Conservation (phyloP, 2,113 vertebrate species). For the Ginglymostoma cirratum region DNA sequence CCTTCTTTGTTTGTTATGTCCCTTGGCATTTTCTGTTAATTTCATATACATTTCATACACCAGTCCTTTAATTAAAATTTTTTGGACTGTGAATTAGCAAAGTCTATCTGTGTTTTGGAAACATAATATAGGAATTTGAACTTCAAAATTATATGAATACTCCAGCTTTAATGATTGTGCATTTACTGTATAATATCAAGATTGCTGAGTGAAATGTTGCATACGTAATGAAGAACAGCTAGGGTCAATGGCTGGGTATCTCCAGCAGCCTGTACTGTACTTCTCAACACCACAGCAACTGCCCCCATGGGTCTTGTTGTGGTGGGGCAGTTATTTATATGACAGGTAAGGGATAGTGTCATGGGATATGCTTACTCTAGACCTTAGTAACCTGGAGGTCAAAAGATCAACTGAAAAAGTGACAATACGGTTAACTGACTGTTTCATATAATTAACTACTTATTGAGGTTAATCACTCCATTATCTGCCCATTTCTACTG, state of each 20-base stretch:
- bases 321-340: slow-evolving; percentile 76
- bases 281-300: slow-evolving; percentile 68
- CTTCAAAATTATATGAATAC: not conserved
- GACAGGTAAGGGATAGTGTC: slow-evolving; percentile 76
- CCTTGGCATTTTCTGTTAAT: not conserved
- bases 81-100: not conserved
- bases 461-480: slow-evolving; percentile 86
- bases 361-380: slow-evolving; percentile 75
- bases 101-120: not conserved
- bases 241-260: slow-evolving; percentile 13
- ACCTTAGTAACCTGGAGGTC: slow-evolving; percentile 72
- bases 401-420: slow-evolving; percentile 86
- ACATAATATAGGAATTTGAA: not conserved
- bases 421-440: slow-evolving; percentile 92
- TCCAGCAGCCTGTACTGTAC: slow-evolving; percentile 50
- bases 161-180: slow-evolving; percentile 19
- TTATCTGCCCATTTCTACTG: slow-evolving; percentile 71
- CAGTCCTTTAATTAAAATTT: not conserved
- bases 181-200: not conserved
- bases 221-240: slow-evolving; percentile 27
- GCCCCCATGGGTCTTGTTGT: slow-evolving; percentile 77
- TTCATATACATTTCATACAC: not conserved
- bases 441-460: slow-evolving; percentile 84
- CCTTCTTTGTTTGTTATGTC: not conserved
- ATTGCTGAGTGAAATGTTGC: slow-evolving; percentile 18